A percentile compares a stretch with the other conserved stretches of the same genome.
phyloP scores from a whole-genome alignment of 2,888 invertebrate genomes.

The Apantesis nais region DNA sequence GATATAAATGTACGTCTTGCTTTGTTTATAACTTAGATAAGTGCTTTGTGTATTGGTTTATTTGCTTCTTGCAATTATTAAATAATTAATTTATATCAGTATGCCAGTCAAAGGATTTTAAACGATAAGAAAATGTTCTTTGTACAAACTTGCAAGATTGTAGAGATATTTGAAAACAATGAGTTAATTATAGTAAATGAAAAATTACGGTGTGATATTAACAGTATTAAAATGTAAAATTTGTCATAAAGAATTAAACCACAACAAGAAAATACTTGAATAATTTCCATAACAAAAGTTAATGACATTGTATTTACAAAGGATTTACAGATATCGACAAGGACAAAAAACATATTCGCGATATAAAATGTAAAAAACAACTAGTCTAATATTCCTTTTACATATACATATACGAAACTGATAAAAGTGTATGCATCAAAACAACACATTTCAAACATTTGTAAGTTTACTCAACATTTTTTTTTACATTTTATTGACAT shows the following conservation, averaged over 20 bases:
- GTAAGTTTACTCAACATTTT: neutral
- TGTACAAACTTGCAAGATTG: neutral
- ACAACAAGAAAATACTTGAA: neutral
- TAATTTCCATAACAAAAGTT: neutral
- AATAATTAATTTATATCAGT: slow-evolving; percentile 1
- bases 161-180: neutral
- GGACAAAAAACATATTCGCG: neutral
- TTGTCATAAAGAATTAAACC: neutral
- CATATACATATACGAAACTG: no score
- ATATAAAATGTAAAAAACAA: neutral
- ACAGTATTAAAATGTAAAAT: neutral
- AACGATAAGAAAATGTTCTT: neutral
- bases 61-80: slow-evolving; percentile 1
- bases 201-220: neutral
- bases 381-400: neutral
- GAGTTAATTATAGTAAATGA: neutral
- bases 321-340: neutral
- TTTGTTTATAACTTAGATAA: slow-evolving; percentile 29
- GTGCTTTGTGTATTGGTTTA: neutral
- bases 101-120: neutral
- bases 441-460: neutral
- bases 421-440: neutral
- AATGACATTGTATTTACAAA: neutral
- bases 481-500: neutral
- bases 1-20: slow-evolving; percentile 16